Evolutionary conservation across 2,113 vertebrate genomes (phyloP).

Genomic region (Poeciliopsis retropinna): DNA sequence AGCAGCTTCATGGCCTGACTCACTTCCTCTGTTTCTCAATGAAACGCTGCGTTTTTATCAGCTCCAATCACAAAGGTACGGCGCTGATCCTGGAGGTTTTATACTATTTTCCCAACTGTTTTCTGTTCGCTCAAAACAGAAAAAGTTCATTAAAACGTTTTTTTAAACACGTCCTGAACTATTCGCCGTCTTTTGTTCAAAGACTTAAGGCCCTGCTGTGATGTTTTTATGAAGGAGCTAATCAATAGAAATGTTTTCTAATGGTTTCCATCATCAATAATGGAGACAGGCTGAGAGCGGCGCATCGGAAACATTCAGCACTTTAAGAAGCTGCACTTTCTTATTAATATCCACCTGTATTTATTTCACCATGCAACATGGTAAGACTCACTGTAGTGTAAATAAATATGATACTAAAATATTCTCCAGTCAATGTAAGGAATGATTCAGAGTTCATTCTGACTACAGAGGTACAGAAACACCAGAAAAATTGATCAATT

Average conservation of each 20-base stretch:
- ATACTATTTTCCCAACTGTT: accelerated
- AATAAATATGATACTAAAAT: not conserved
- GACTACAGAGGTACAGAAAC: not conserved
- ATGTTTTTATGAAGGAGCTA: conserved; percentile 24
- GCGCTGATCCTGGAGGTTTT: too few relatives aligned
- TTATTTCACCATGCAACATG: conserved; percentile 20
- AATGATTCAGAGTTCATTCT: not conserved
- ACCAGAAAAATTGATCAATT: not conserved
- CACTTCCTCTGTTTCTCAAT: not conserved
- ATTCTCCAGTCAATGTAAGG: not conserved
- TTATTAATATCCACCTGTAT: conserved; percentile 30
- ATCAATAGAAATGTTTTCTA: conserved; percentile 68
- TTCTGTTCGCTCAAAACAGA: not conserved
- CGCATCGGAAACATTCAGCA: conserved; percentile 24
- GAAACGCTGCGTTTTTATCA: not conserved
- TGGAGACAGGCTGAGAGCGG: conserved; percentile 40
- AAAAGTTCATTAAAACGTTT: not conserved
- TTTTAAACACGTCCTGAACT: not conserved
- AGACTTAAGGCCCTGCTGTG: conserved; percentile 15
- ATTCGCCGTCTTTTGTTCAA: conserved; percentile 10
- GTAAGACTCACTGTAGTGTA: not conserved
- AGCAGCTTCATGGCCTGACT: too few relatives aligned
- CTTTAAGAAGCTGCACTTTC: conserved; percentile 17
- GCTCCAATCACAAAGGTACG: too few relatives aligned
- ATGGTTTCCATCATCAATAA: conserved; percentile 74